Base-by-base conservation (phyloP, 2,113 vertebrate species). In the Psophia crepitans region DNA sequence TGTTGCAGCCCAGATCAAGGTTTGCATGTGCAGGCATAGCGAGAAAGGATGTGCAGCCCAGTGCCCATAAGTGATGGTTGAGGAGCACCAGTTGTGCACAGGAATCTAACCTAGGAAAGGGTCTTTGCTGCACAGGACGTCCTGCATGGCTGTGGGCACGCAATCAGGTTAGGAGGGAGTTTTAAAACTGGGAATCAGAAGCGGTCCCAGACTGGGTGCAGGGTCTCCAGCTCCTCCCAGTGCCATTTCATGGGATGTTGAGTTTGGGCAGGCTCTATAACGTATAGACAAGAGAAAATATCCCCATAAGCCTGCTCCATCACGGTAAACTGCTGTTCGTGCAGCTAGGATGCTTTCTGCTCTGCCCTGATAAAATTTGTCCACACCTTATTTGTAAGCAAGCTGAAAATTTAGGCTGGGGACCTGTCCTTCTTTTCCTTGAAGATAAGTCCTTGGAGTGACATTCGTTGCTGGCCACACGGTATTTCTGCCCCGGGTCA, bases 331-430 rank as follows among this genome's bases (percentile, higher is more conserved):
- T 1, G 20, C 46, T 30, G 33, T 5, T 70, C 77, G 14, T 0
- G 1, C 37, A 19, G 57, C 53, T 19, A 33, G 71, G 94, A 94
- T 93, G 88, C 84, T 81, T 93, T 84, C 85, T 76, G 81, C 80
- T 92, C 76, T 90, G 73, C 84, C 85, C 88, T 60, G 86, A 81
- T 90, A 78, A 90, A 63, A 74, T 57, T 68, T 32, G 41, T 37
- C 79, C 82, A 87, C 90, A 48, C 60, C 71, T 93, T 16, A 39
- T 75, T 80, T 43, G 64, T 41, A 79, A 96, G 90, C 86, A 84
- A 43, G 53, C 65, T 66, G 54, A 28, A 46, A 89, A 41, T n/a
- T 28, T 17, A 35, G 84, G 21, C 64, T 57, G 35, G 54, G 58
- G 53, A 90, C 71, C 32, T 81, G 87, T 85, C 89, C 76, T 84